A percentile compares a stretch with the other conserved stretches of the same genome.
These are phyloP conservation scores for Dendronephthya gigantea DNA, from an alignment of 64 coral and sea anemone species.

Conservation along the genomic window DNA sequence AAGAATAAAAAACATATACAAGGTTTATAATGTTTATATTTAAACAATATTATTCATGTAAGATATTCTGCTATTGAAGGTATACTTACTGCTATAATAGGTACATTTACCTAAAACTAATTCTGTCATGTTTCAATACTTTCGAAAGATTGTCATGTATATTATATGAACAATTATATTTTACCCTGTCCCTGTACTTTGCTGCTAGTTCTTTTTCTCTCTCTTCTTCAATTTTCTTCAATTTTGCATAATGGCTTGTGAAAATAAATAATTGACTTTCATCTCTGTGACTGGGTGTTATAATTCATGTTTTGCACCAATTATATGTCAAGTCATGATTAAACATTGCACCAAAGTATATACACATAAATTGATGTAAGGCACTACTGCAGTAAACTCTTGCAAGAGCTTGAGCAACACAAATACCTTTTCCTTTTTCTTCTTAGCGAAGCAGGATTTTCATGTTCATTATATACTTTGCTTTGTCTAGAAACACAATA, in stretches of 20 bases:
- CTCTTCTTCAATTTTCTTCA: conserved; percentile 7
- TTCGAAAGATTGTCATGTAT: background rate
- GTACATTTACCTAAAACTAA: too few relatives aligned
- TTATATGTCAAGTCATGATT: too few relatives aligned
- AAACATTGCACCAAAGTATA: too few relatives aligned
- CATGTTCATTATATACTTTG: background rate
- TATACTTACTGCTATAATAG: too few relatives aligned
- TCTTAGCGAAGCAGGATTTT: background rate
- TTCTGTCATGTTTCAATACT: too few relatives aligned
- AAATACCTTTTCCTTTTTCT: conserved; percentile 15
- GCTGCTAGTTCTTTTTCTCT: conserved; percentile 15
- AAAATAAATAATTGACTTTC: background rate
- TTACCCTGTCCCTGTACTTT: conserved; percentile 7
- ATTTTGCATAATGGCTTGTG: conserved; percentile 1
- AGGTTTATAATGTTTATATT: background rate
- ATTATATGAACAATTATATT: background rate
- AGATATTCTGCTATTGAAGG: background rate
- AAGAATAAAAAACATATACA: background rate
- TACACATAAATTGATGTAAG: too few relatives aligned
- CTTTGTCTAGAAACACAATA: background rate
- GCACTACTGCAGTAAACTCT: background rate
- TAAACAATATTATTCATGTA: background rate
- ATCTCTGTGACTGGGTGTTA: background rate
- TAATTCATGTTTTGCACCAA: too few relatives aligned
- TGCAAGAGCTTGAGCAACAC: background rate